phyloP scores from a whole-genome alignment of 2,113 vertebrate genomes.

The Baryphthengus martii region DNA sequence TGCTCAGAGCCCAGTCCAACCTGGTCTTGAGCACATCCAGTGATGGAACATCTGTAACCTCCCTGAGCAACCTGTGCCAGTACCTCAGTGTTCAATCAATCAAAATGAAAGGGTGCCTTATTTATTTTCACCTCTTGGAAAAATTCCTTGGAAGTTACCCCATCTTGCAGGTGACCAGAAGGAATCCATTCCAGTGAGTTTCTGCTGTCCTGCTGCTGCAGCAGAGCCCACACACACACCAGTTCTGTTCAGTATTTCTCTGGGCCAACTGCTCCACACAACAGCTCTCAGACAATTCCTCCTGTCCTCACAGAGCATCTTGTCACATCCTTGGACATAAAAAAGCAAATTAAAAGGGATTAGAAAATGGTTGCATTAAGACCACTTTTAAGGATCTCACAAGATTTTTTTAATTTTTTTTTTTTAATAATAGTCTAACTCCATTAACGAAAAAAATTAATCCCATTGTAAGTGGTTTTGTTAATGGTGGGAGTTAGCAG shows the following conservation, averaged over 20 bases:
- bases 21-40: too few relatives aligned
- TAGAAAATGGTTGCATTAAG: not conserved
- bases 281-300: not conserved
- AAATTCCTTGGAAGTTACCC: not conserved
- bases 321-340: not conserved
- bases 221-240: not conserved
- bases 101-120: too few relatives aligned
- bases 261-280: not conserved
- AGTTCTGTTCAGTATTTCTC: not conserved
- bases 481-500: slow-evolving; percentile 33
- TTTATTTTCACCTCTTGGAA: not conserved
- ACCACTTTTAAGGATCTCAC: not conserved
- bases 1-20: too few relatives aligned
- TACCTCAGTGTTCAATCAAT: too few relatives aligned
- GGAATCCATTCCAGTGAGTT: not conserved
- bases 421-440: not conserved
- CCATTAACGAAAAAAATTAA: not conserved
- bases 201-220: not conserved
- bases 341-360: not conserved
- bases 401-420: not conserved
- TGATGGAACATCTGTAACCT: too few relatives aligned
- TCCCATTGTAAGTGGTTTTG: not conserved
- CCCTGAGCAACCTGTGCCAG: too few relatives aligned
- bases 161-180: not conserved
- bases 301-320: not conserved